Base-by-base conservation (phyloP, 2,888 invertebrate species). In the Drosophila yooni region DNA sequence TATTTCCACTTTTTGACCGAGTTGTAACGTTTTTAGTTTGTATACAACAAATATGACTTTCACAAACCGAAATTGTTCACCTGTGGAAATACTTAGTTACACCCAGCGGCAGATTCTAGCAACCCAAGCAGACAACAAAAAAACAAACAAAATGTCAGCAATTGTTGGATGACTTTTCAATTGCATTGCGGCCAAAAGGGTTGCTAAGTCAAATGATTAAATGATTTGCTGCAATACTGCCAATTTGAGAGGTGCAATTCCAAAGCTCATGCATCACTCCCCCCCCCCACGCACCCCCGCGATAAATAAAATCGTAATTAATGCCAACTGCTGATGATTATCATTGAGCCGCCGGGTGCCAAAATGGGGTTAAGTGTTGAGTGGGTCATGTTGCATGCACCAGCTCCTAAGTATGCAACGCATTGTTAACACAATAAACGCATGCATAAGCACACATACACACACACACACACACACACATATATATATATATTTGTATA, bases 341-440 rank as follows among this genome's bases (percentile, higher is more conserved):
- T 60, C 36, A 43, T 38, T 54, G 27, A 48, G 36, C 27, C 15
- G 36, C 27, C 15, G 31, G 21, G 29, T 29, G 53, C 18, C 3
- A 15, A 62, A 56, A 46, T 21, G 53, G 54, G 58, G 69, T 56
- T 62, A 76, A 76, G 62, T 70, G 76, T 3, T 29, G 11, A 10
- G 10, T 29, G 18, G 21, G 43, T 29, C 59, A 59, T 52, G 51
- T 48, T 46, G 53, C 67, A 53, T 10, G 53, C 27, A 46, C 11
- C 51, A 48, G 69, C 60, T 56, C 27, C 40, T 73, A 78, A 68
- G 78, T 78, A 76, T 73, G 79, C 66, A 74, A 66, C 51, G 59
- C 58, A 60, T 29, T 40, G 29, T 56, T 33, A 15, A 27, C 27
- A 31, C 31, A 38, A 36, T n/a, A 38, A 29, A 25, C n/a, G 18